Base-by-base conservation (phyloP, 2,113 vertebrate genomes). In the Cyanoderma ruficeps region DNA sequence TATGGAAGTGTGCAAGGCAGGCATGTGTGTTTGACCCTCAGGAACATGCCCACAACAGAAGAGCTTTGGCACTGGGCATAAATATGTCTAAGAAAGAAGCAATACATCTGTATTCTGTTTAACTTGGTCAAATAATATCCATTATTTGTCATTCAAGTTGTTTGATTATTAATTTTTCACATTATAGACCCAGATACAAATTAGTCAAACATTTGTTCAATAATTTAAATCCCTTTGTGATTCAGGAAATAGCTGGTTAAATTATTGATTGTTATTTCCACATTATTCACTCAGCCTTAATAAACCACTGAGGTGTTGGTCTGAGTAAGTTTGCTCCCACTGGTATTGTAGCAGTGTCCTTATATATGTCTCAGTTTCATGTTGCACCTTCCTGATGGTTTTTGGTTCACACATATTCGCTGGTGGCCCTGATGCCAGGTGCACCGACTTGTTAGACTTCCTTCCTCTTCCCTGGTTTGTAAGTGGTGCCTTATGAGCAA, bases 361-460 rank as follows among this genome's bases (percentile, higher is more conserved):
- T 44, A 35, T 1, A 19, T 5, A 5, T 18, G 9, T 8, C 13
- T 35, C 24, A 11, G 19, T 20, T 35, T 9, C 1, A 0, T 10
- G 16, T 15, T 31, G 15, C 5, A 24, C 20, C 5, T 70, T 77
- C 59, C 24, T 47, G 14, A 12, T 5, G 4, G 42, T 14, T 50
- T 65, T 60, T 79, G 5, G 7, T 50, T 72, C 64, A 33, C 10
- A 3, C 19, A 12, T 1, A 4, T 6, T 11, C 12, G 27, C 16
- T n/a, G 22, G 12, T 65, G n/a, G 15, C 19, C 27, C 19, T 25
- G 19, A 19, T 17, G 4, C 9, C 44, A 49, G 46, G 31, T 28
- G 30, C 27, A 16, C 11, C 33, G 31, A 41, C 39, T 60, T 46
- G 44, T 56, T 57, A 31, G 55, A 11, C 30, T 28, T 84, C 28